Base-by-base conservation (phyloP, 2,888 invertebrate species). In the Chloroclysta siterata region DNA sequence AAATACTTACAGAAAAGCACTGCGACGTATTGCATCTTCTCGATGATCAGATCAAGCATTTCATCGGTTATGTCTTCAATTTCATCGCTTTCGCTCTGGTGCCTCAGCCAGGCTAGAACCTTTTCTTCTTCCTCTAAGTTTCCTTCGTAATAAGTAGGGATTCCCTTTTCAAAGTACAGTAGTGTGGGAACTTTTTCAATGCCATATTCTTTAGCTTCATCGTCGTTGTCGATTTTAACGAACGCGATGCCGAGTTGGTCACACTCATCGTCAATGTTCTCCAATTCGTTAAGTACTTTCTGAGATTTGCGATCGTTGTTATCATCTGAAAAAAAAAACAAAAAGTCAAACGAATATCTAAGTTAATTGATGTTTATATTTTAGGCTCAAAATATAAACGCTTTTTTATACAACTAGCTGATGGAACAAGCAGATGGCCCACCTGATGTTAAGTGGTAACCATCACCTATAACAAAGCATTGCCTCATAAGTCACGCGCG, bases 51-150 rank as follows among this genome's bases (percentile, higher is more conserved):
- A 83, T 98, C 98, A 70, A 98, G 93, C 97, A 98, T 98, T 94
- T 98, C 98, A 85, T 98, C 97, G 15, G 98, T 98, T 61, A 98
- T 96, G 80, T 98, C 98, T 91, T 98, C 98, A 75, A 98, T 98
- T 93, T 98, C 97, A 85, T 98, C 98, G 75, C 95, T 96, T 75
- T 96, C 97, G 48, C 95, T 94, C 83, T 98, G 98, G 76, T 97
- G 95, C 74, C 95, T 96, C 29, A 98, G 94, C 98, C 98, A 98
- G 75, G 95, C 95, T 0, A 98, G 88, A 15, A 98, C 97, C 84
- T 97, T 97, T 70, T 97, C 97, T 85, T 98, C 98, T 76, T 98
- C 97, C 88, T 97, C 97, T 73, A 98, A 93, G 85, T 97, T 97
- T 72, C 98, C 98, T 94, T 95, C 95, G 78, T 96, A 96, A 74